Percentiles rank a stretch among this genome's conserved stretches.
Conservation (phyloP, 2,113 vertebrate genomes). For the Pomatorhinus ruficollis region DNA sequence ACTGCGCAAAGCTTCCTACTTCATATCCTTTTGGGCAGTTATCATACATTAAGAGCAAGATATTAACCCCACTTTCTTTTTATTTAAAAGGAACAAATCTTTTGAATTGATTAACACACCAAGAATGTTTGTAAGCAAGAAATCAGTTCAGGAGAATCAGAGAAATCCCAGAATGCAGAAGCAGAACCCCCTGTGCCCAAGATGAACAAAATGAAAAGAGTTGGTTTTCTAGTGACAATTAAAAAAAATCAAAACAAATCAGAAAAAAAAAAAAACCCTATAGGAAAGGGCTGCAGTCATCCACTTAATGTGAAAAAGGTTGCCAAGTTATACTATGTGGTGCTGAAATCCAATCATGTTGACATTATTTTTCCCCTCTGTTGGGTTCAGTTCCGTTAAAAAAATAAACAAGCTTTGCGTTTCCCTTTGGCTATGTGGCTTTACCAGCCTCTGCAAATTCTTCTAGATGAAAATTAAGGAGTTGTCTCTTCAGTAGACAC, state of each 20-base stretch:
- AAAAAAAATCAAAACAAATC: neutral
- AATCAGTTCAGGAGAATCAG: neutral
- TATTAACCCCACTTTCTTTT: neutral
- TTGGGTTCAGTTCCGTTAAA: constrained; percentile 11
- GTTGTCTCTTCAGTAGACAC: neutral
- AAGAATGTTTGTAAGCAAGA: neutral
- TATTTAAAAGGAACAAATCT: neutral
- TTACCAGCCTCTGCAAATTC: neutral
- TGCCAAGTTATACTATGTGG: neutral
- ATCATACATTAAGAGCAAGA: neutral
- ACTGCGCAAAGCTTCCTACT: neutral
- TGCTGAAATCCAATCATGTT: neutral
- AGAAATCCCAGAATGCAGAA: neutral
- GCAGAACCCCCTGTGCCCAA: accelerated
- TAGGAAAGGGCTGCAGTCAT: neutral
- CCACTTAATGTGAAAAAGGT: neutral
- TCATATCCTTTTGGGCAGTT: neutral
- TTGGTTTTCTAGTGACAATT: neutral
- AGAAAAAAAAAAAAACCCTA: neutral
- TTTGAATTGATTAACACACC: neutral
- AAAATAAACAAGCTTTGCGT: constrained; percentile 17
- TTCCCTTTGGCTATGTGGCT: neutral
- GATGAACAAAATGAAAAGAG: neutral
- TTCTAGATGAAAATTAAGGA: constrained; percentile 3
- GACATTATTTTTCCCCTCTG: constrained; percentile 1